Evolutionary conservation across 2,797 vertebrate genomes (phyloP).

Genomic region (Lemur catta): DNA sequence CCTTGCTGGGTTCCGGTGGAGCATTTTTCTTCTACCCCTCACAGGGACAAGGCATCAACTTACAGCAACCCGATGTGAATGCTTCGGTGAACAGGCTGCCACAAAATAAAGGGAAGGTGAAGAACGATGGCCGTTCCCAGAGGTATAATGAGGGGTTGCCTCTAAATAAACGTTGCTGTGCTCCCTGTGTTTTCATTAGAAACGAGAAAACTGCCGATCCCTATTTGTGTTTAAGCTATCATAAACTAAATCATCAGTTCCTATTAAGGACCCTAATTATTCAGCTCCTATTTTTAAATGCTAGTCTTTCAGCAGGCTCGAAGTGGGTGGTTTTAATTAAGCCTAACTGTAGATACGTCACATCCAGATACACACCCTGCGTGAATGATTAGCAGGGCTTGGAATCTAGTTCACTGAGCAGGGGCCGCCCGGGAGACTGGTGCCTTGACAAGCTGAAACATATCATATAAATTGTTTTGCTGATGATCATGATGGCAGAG

Average conservation of each 20-base stretch:
- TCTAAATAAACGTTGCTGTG: neutral
- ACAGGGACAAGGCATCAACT: accelerated
- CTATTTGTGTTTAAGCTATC: constrained; percentile 37
- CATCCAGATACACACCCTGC: constrained; percentile 72
- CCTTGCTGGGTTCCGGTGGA: neutral
- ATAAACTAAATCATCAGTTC: constrained; percentile 77
- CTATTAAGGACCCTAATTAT: constrained; percentile 83
- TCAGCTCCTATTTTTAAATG: constrained; percentile 82
- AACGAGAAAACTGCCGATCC: constrained; percentile 39
- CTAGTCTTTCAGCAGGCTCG: constrained; percentile 83
- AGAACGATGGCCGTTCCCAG: neutral
- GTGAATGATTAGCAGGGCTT: constrained; percentile 80
- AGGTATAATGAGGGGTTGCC: neutral
- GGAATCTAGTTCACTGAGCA: constrained; percentile 82
- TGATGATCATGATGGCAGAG: constrained; percentile 69
- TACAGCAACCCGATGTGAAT: neutral
- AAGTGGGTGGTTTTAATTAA: constrained; percentile 84
- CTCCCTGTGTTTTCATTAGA: neutral
- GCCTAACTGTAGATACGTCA: constrained; percentile 83
- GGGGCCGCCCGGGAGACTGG: constrained; percentile 69
- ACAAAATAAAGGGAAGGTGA: neutral
- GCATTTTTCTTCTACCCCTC: neutral
- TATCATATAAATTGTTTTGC: constrained; percentile 74
- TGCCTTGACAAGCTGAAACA: constrained; percentile 61
- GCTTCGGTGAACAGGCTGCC: neutral